A percentile compares a stretch with the other conserved stretches of the same genome.
These are phyloP conservation scores for Lacanobia oleracea DNA, from an alignment of 2,888 invertebrate genomes.

Conservation along the genomic window DNA sequence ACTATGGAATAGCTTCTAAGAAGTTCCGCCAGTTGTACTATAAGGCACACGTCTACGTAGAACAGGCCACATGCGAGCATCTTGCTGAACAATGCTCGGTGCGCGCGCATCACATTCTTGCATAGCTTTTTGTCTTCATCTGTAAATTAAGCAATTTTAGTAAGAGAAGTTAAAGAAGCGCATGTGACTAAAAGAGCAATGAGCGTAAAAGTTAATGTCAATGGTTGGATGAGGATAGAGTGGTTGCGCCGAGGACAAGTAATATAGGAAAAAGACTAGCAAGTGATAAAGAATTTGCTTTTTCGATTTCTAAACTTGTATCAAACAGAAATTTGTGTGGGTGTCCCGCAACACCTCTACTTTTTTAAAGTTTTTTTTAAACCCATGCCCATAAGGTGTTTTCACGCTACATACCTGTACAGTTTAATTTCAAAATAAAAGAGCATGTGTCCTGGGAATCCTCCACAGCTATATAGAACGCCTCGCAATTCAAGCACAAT, in stretches of 20 bases:
- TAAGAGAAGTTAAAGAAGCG: no score
- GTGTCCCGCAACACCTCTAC: no score
- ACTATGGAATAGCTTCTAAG: background rate
- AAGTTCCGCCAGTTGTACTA: background rate
- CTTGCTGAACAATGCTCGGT: background rate
- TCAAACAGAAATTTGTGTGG: no score
- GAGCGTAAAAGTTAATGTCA: no score
- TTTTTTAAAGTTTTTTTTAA: no score
- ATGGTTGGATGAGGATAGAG: no score
- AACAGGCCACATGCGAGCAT: background rate
- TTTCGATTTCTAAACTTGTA: no score
- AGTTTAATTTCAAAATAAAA: constrained; percentile 10
- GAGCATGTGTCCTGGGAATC: constrained; percentile 26
- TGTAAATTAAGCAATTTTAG: background rate
- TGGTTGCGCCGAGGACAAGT: no score
- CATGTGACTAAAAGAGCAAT: no score
- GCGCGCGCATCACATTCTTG: background rate
- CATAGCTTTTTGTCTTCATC: constrained; percentile 7
- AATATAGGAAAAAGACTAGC: no score
- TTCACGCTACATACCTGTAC: constrained; percentile 25
- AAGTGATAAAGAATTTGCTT: no score
- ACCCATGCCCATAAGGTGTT: no score
- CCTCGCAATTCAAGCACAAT: constrained; percentile 26
- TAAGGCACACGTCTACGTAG: background rate
- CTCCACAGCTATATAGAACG: constrained; percentile 33